Percentiles rank a stretch among this genome's conserved stretches.
These are phyloP conservation scores for Dusona sp. DNA, from an alignment of 2,888 invertebrate species.

Conservation along the genomic window DNA sequence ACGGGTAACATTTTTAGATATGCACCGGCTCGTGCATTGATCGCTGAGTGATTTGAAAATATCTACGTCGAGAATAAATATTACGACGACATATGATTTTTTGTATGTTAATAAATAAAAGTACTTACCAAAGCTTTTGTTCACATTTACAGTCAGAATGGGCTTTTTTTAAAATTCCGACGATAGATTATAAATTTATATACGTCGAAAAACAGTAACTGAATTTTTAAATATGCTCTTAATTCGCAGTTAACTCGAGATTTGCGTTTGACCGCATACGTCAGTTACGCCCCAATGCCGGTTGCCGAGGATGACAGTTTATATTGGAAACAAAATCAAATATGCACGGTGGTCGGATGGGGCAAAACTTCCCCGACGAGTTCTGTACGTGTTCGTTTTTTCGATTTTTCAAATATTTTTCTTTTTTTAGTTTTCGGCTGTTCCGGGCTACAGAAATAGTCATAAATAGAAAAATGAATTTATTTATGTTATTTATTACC, in stretches of 20 bases:
- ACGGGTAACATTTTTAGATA: too few relatives aligned
- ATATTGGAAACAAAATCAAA: constrained; percentile 18
- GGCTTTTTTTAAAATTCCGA: too few relatives aligned
- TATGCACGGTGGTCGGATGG: constrained; percentile 63
- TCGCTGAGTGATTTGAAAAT: too few relatives aligned
- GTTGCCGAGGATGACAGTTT: neutral
- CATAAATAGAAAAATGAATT: neutral
- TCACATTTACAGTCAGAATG: too few relatives aligned
- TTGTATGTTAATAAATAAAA: too few relatives aligned
- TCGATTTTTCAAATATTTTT: neutral
- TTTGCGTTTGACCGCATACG: constrained; percentile 55
- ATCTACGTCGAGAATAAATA: too few relatives aligned
- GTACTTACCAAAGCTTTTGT: too few relatives aligned
- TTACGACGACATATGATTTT: too few relatives aligned
- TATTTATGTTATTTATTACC: neutral
- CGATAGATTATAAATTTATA: neutral
- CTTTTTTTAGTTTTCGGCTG: neutral
- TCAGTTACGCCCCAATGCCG: constrained; percentile 50
- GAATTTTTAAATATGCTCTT: neutral
- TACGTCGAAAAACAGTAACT: neutral
- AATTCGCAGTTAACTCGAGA: constrained; percentile 40
- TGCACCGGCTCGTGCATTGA: too few relatives aligned
- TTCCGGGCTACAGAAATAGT: neutral
- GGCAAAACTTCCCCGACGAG: constrained; percentile 47
- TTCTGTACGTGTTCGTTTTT: constrained; percentile 31